These are phyloP conservation scores for Urechis unicinctus DNA, from an alignment of 2,888 invertebrate genomes.

Conservation along the genomic window DNA sequence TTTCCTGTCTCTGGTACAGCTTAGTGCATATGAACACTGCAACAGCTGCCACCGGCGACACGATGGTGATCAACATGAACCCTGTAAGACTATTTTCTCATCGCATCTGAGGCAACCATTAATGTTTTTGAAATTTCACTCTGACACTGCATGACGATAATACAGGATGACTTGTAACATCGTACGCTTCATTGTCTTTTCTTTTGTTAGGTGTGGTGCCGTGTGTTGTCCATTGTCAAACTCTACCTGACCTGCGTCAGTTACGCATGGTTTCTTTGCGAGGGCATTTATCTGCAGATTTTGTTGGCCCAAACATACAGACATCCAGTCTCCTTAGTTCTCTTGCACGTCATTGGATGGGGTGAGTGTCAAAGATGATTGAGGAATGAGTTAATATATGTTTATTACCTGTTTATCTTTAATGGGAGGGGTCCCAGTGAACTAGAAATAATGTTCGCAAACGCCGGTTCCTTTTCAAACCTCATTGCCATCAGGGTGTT, in stretches of 20 bases:
- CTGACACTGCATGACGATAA: no score
- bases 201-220: conserved; percentile 19
- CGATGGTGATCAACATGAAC: conserved; percentile 6
- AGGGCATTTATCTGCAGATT: conserved; percentile 43
- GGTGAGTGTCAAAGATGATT: conserved; percentile 26
- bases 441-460: no score
- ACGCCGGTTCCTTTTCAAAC: no score
- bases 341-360: conserved; percentile 39
- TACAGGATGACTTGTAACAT: no score
- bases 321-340: conserved; percentile 32
- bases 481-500: no score
- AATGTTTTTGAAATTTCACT: background rate
- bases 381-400: no score
- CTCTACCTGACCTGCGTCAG: conserved; percentile 25
- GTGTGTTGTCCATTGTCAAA: conserved; percentile 17
- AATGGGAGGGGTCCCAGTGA: no score
- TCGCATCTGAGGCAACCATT: background rate
- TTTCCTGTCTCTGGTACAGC: conserved; percentile 4
- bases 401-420: no score
- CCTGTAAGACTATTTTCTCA: conserved; percentile 3
- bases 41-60: background rate
- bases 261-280: conserved; percentile 47
- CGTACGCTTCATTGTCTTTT: no score
- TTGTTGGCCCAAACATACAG: conserved; percentile 42
- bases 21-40: background rate